Base-by-base conservation (phyloP, 1,140 invertebrate genomes). In the Samia ricini region DNA sequence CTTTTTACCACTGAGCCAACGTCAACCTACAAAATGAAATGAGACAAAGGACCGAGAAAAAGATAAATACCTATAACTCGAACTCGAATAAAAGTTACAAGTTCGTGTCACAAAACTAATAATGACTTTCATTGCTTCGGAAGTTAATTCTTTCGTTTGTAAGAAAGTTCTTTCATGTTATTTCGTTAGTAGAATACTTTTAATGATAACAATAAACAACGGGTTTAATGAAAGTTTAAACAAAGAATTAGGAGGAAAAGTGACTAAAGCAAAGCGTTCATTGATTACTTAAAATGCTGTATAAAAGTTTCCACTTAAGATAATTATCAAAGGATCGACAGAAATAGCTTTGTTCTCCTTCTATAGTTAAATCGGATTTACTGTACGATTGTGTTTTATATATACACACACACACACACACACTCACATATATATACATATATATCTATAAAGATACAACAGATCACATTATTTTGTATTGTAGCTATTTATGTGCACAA, bases 131-230 rank as follows among this genome's bases (percentile, higher is more conserved):
- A 42, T 42, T 15, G 33, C 33, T 42, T 42, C 33, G 33, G 33
- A 42, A 42, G 33, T 42, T 42, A 42, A 42, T 42, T 42, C 33
- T 42, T 42, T 42, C 33, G 33, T 42, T 42, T 42, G 33, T 42
- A 15, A 42, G 33, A 42, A 42, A 42, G 33, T 42, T 42, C 33
- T 42, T 42, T 42, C 33, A 42, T 42, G n/a, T 42, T 42, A 10
- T 42, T 42, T 42, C 33, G 12, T 42, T 42, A 42, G 33, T 42
- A 42, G 33, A 42, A 42, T 42, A 42, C 33, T 42, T 42, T 42
- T 42, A 42, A 42, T 42, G 33, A 12, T 42, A 42, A 42, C 33
- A 42, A 42, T 42, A 42, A 42, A 42, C 33, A 42, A 15, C 33
- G 10, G 33, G 12, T 42, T 42, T 42, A 42, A 42, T 42, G 33